These are phyloP conservation scores for Cassiopea xamachana DNA, from an alignment of 30 jellyfish, hydroid and myxozoan species.

Conservation along the genomic window DNA sequence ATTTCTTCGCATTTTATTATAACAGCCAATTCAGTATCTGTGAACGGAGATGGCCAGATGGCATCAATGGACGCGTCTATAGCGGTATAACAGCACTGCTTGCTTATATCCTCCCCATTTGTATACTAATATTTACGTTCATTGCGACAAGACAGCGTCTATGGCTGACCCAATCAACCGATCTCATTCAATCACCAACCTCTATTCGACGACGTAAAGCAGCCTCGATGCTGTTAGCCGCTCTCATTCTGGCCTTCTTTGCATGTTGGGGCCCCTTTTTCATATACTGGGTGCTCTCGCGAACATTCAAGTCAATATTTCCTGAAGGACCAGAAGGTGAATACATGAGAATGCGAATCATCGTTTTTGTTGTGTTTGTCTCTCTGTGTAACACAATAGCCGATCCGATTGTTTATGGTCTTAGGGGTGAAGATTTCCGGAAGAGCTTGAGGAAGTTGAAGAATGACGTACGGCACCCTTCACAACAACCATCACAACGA, in stretches of 20 bases:
- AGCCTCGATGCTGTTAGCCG: constrained; percentile 49
- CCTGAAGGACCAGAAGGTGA: constrained; percentile 48
- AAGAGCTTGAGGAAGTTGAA: constrained; percentile 21
- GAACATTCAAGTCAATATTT: constrained; percentile 39
- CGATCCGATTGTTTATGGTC: constrained; percentile 63
- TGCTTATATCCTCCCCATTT: constrained; percentile 43
- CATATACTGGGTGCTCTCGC: constrained; percentile 66
- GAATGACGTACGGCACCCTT: no score
- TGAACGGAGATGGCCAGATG: constrained; percentile 56
- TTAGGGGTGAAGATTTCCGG: constrained; percentile 43
- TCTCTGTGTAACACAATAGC: constrained; percentile 31
- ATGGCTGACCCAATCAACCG: neutral
- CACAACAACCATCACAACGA: no score
- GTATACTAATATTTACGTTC: constrained; percentile 39
- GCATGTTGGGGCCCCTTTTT: constrained; percentile 65
- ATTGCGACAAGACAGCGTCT: constrained; percentile 43
- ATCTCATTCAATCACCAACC: neutral
- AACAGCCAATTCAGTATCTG: constrained; percentile 47
- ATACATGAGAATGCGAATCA: constrained; percentile 57
- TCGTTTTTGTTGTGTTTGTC: constrained; percentile 32
- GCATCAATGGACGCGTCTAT: constrained; percentile 37
- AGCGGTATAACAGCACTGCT: constrained; percentile 31
- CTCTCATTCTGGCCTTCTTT: constrained; percentile 41
- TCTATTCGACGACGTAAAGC: constrained; percentile 22
- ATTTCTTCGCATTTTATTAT: constrained; percentile 30